phyloP scores from a whole-genome alignment of 2,888 invertebrate species.

The Drosophila peninsularis region DNA sequence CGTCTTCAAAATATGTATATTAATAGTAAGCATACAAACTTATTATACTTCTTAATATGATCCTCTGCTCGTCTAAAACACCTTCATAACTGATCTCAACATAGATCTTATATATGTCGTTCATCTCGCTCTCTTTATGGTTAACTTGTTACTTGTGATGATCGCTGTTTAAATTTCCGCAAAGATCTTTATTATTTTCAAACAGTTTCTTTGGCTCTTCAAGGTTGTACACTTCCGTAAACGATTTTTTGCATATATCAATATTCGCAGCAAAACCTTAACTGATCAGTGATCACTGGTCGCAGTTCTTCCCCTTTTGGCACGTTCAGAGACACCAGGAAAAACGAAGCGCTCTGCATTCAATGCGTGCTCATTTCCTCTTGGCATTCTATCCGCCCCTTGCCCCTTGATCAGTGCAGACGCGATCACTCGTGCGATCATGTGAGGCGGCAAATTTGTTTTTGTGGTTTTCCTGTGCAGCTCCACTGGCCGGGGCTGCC shows the following conservation, averaged over 20 bases:
- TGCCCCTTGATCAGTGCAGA: constrained; percentile 30
- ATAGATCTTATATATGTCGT: too few species aligned
- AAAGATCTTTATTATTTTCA: background rate
- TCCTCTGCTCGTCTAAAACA: background rate
- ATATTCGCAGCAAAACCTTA: background rate
- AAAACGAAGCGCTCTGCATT: constrained; percentile 10
- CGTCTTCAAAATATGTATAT: too few species aligned
- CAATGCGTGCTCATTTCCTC: constrained; percentile 43
- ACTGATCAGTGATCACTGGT: constrained; percentile 36
- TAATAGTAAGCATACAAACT: too few species aligned
- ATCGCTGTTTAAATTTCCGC: too few species aligned
- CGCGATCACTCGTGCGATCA: constrained; percentile 76
- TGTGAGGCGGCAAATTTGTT: constrained; percentile 85
- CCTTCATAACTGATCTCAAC: background rate
- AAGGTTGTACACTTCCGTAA: background rate
- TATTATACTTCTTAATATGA: too few species aligned
- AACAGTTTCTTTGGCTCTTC: background rate
- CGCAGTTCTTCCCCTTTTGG: constrained; percentile 16
- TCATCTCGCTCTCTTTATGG: background rate
- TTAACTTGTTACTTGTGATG: too few species aligned
- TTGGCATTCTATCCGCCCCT: constrained; percentile 17
- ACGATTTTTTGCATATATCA: background rate
- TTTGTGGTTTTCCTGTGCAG: constrained; percentile 84
- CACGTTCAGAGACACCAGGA: background rate
- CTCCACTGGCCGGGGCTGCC: constrained; percentile 19